Percentiles rank a stretch among this genome's conserved stretches.
phyloP scores from a whole-genome alignment of 2,888 invertebrate species.

The Dione vanillae region DNA sequence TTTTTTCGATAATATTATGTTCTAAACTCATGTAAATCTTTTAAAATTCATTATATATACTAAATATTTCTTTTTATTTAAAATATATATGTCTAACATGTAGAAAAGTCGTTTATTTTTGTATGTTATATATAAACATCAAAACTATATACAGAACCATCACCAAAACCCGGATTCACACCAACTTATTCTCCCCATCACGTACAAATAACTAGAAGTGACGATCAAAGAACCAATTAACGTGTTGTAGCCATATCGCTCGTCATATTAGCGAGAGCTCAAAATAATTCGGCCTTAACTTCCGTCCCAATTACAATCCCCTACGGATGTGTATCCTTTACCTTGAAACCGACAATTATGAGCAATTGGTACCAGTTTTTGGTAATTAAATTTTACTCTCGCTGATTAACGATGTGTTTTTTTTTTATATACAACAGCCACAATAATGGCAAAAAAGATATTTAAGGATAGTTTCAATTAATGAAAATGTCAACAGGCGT shows the following conservation, averaged over 20 bases:
- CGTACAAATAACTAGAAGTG: slow-evolving; percentile 5
- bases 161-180: background rate
- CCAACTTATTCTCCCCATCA: background rate
- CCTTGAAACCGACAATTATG: slow-evolving; percentile 64
- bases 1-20: no score
- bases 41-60: no score
- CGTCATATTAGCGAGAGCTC: slow-evolving; percentile 47
- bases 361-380: slow-evolving; percentile 50
- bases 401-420: slow-evolving; percentile 37
- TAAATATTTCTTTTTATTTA: no score
- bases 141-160: background rate
- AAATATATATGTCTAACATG: background rate
- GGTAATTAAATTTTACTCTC: slow-evolving; percentile 51
- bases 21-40: no score
- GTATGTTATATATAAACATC: background rate
- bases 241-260: slow-evolving; percentile 15
- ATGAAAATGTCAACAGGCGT: no score
- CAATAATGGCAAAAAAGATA: no score
- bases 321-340: slow-evolving; percentile 67
- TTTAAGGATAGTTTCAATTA: no score
- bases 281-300: slow-evolving; percentile 53
- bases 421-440: background rate
- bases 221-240: slow-evolving; percentile 13
- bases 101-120: no score
- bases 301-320: slow-evolving; percentile 61